Base-by-base conservation (phyloP, 2,888 invertebrate species). In the Drosophila kanekoi region DNA sequence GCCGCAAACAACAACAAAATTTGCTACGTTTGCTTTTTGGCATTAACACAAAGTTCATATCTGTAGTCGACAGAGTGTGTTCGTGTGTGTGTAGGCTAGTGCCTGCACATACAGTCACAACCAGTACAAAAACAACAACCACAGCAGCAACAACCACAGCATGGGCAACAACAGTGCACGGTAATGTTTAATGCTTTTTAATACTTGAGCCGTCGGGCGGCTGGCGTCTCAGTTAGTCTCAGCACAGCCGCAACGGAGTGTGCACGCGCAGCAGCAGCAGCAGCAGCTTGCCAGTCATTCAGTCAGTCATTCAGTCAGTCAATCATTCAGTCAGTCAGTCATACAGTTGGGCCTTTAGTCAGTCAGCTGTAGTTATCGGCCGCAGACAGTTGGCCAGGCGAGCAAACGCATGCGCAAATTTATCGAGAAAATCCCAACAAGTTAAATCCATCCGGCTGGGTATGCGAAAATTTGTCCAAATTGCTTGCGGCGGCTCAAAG, bases 241-340 rank as follows among this genome's bases (percentile, higher is more conserved):
- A 90, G 92, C 92, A 92, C 92, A 92, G 92, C 92, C 92, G 90
- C 90, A 89, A 90, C 89, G 92, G 92, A 92, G 92, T 92, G 92
- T 92, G 92, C 92, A 91, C 91, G 91, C 89, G 88, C 79, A 72
- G 75, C 79, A 80, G 66, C 76, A 72, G 41, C 71, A 58, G 52
- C 77, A 70, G 68, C 63, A 71, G 64, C 53, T 28, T 62, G 52
- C 37, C 51, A 57, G 11, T 10, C 52, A 56, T 11, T 37, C 47
- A 60, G 16, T 23, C 38, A 67, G 47, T 32, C 51, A 57, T 9
- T 10, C 52, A 56, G 14, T 37, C 51, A 60, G 28, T 23, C 38
- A 58, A 33, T 35, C 44, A 52, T 9, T 48, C 51, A 63, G 18
- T 33, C 33, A 49, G 20, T 41, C 38, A 64, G 14, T 58, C 33